phyloP scores from a whole-genome alignment of 2,797 vertebrate species.

The Dallia pectoralis region DNA sequence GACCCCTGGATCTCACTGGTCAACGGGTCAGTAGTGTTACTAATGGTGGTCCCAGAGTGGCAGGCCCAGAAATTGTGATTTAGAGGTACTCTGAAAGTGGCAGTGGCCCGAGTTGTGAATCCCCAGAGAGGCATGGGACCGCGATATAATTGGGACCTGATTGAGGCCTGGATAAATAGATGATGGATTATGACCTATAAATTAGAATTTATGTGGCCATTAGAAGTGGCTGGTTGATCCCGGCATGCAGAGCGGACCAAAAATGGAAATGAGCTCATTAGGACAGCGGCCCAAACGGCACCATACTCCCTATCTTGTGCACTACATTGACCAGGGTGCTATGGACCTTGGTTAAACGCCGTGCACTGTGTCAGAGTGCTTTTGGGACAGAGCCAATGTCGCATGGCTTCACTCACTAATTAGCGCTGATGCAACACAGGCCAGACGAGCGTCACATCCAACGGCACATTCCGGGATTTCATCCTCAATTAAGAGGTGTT shows the following conservation, averaged over 20 bases:
- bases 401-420: conserved; percentile 55
- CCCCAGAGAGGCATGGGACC: conserved; percentile 68
- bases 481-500: conserved; percentile 25
- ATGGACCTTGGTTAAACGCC: neutral
- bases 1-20: conserved; percentile 38
- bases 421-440: conserved; percentile 59
- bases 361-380: neutral
- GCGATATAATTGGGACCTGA: conserved; percentile 71
- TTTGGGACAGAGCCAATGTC: conserved; percentile 26
- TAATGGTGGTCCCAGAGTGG: conserved; percentile 69
- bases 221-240: conserved; percentile 73
- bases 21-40: conserved; percentile 56
- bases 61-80: conserved; percentile 60
- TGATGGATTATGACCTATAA: conserved; percentile 83
- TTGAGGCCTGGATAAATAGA: conserved; percentile 75
- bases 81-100: conserved; percentile 39
- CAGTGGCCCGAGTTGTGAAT: conserved; percentile 61
- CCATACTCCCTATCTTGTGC: neutral
- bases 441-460: conserved; percentile 2
- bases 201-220: conserved; percentile 84
- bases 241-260: conserved; percentile 34
- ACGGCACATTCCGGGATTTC: neutral
- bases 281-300: conserved; percentile 52
- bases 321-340: neutral
- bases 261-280: conserved; percentile 73